Evolutionary conservation across 2,888 invertebrate genomes (phyloP).

Genomic region (Penaeus monodon): DNA sequence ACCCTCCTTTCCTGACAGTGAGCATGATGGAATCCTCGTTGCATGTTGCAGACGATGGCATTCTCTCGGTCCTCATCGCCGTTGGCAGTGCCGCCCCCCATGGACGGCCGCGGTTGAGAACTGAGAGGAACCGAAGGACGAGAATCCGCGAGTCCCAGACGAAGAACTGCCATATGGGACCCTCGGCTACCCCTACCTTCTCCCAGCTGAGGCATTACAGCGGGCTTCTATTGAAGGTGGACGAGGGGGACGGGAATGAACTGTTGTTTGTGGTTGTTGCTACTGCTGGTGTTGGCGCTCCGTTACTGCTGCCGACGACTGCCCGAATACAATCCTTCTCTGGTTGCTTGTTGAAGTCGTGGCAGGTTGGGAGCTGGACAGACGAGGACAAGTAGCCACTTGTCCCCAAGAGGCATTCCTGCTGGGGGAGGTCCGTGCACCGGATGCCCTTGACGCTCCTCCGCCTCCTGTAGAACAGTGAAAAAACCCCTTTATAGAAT

Average conservation of each 20-base stretch:
- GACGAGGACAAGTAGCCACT: slow-evolving; percentile 25
- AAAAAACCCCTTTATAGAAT: no score
- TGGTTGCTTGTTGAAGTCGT: not conserved
- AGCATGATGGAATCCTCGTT: slow-evolving; percentile 77
- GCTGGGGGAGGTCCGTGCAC: not conserved
- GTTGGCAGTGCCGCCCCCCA: slow-evolving; percentile 28
- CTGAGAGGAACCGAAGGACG: slow-evolving; percentile 18
- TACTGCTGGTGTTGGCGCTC: not conserved
- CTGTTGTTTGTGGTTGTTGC: not conserved
- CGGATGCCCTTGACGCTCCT: no score
- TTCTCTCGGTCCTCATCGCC: slow-evolving; percentile 66
- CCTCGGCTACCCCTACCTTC: no score
- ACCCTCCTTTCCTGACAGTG: slow-evolving; percentile 82
- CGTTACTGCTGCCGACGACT: not conserved
- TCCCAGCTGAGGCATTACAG: no score
- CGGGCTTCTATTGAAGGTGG: no score
- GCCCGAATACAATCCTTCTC: not conserved
- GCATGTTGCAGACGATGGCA: slow-evolving; percentile 78
- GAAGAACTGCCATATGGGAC: not conserved
- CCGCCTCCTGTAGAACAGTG: no score
- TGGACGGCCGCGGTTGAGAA: slow-evolving; percentile 11
- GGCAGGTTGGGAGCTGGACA: not conserved
- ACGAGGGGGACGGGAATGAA: no score
- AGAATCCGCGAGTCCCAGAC: slow-evolving; percentile 12
- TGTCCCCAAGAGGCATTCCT: slow-evolving; percentile 11